phyloP scores from a whole-genome alignment of 2,888 invertebrate genomes.

The Himalopsyche japonica region DNA sequence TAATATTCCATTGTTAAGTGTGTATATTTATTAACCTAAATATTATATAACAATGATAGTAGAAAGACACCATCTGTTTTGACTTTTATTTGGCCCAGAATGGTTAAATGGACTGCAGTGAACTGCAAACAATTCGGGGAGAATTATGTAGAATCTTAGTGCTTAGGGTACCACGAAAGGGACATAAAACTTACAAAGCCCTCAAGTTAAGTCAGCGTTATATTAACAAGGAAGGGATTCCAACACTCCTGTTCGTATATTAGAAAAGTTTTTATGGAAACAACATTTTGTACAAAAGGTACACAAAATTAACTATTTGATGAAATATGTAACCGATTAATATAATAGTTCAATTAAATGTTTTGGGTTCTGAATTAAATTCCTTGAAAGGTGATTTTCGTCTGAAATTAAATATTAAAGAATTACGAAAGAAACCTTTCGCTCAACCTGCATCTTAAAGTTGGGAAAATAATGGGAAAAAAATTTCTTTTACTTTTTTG shows the following conservation, averaged over 20 bases:
- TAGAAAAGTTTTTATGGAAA: neutral
- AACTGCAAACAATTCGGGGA: neutral
- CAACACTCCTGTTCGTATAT: neutral
- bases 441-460: neutral
- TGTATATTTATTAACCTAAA: neutral
- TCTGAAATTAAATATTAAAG: neutral
- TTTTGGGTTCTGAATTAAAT: neutral
- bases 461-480: too few species aligned
- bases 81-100: neutral
- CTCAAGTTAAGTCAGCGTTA: neutral
- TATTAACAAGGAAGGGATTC: neutral
- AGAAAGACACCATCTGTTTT: neutral
- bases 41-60: neutral
- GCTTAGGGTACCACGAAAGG: neutral
- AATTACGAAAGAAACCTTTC: neutral
- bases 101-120: neutral
- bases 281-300: neutral
- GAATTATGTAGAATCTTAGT: neutral
- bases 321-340: neutral
- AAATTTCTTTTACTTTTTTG: too few species aligned
- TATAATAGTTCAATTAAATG: neutral
- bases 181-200: neutral
- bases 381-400: neutral
- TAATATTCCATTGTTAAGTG: neutral
- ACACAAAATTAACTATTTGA: neutral